Evolutionary conservation across 2,113 vertebrate genomes (phyloP).

Genomic region (Notechis scutatus): DNA sequence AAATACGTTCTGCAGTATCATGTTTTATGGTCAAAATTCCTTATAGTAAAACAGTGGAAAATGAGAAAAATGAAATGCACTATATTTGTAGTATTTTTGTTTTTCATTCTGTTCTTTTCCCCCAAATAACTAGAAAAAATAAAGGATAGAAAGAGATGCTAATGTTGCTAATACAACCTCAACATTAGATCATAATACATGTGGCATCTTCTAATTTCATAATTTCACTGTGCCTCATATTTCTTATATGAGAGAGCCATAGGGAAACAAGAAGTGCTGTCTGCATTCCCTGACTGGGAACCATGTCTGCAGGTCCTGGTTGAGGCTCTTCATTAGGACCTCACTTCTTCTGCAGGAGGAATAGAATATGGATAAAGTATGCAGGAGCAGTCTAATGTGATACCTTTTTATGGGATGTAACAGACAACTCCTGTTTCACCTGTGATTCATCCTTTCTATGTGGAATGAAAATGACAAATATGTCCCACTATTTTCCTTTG

Average conservation of each 20-base stretch:
- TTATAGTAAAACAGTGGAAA: background rate
- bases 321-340: background rate
- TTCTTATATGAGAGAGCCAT: background rate
- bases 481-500: background rate
- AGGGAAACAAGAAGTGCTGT: background rate
- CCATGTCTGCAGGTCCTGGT: background rate
- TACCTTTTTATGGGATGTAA: background rate
- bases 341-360: background rate
- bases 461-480: background rate
- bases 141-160: background rate
- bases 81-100: background rate
- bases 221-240: background rate
- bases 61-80: background rate
- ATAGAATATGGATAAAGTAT: background rate
- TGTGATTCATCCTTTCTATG: background rate
- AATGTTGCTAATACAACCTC: background rate
- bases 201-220: background rate
- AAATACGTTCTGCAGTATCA: background rate
- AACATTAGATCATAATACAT: background rate
- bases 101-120: background rate
- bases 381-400: background rate
- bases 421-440: background rate
- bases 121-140: background rate
- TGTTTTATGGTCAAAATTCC: background rate
- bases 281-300: background rate